A percentile compares a stretch with the other conserved stretches of the same genome.
phyloP scores from a whole-genome alignment of 1,140 invertebrate genomes.

The Meloidogyne chitwoodi region DNA sequence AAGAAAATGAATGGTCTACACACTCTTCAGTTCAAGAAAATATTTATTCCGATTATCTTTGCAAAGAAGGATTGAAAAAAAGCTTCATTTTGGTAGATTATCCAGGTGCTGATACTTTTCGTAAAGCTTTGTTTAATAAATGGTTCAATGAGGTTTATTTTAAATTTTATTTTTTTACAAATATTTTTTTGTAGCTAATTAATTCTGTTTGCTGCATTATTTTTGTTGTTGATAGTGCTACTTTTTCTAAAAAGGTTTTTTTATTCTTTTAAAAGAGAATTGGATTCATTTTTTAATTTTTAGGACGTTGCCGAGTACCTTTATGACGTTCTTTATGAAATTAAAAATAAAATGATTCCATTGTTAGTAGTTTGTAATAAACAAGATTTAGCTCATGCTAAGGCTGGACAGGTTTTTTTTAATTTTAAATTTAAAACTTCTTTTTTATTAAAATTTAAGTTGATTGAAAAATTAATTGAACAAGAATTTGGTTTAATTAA shows the following conservation, averaged over 20 bases:
- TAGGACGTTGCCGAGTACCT: conserved; percentile 46
- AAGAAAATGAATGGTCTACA: conserved; percentile 23
- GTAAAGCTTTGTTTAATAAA: conserved; percentile 28
- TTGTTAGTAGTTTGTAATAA: conserved; percentile 44
- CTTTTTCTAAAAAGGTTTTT: conserved; percentile 35
- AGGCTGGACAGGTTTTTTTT: background rate
- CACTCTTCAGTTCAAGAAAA: conserved; percentile 45
- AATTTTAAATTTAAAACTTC: background rate
- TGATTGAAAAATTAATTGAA: conserved; percentile 16
- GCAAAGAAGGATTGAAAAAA: conserved; percentile 10
- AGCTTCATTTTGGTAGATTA: conserved; percentile 32
- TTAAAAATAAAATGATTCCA: conserved; percentile 20
- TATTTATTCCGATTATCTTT: conserved; percentile 2
- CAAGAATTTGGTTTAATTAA: conserved; percentile 33
- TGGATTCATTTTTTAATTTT: background rate
- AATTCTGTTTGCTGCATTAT: conserved; percentile 35
- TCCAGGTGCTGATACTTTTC: conserved; percentile 40
- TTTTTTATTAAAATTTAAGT: conserved; percentile 7
- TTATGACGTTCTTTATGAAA: conserved; percentile 43
- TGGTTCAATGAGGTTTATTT: conserved; percentile 34
- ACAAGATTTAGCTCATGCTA: conserved; percentile 34
- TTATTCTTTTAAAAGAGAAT: background rate
- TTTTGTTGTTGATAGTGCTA: conserved; percentile 44
- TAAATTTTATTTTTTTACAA: background rate
- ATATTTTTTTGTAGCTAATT: background rate